Conservation (phyloP, 2,113 vertebrate genomes). For the Mormyrus lacerda region DNA sequence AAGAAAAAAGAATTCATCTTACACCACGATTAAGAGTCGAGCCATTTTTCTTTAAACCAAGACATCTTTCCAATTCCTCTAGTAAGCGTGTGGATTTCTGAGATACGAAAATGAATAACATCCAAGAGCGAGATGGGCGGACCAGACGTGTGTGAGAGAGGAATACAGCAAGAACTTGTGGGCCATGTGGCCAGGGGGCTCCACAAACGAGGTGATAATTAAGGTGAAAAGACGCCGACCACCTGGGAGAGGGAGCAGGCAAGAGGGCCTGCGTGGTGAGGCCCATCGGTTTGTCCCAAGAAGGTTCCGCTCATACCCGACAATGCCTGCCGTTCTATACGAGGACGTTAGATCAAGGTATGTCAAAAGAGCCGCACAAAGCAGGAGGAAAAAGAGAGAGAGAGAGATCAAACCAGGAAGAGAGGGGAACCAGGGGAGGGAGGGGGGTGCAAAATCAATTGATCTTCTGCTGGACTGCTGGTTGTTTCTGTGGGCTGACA, state of each 20-base stretch:
- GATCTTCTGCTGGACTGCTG: slow-evolving; percentile 29
- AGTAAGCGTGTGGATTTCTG: not conserved
- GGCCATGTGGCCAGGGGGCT: not conserved
- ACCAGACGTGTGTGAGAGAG: not conserved
- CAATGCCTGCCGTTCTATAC: slow-evolving; percentile 28
- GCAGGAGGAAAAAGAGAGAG: not conserved
- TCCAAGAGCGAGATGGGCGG: not conserved
- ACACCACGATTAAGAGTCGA: not conserved
- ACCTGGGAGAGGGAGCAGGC: slow-evolving; percentile 20
- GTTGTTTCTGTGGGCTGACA: slow-evolving; percentile 37
- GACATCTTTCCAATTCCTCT: not conserved
- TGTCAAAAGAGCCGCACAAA: slow-evolving; percentile 38
- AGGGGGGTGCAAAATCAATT: slow-evolving; percentile 28
- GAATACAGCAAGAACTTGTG: not conserved
- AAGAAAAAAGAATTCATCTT: not conserved
- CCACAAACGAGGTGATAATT: slow-evolving; percentile 6
- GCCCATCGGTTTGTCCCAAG: slow-evolving; percentile 20
- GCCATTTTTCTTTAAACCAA: not conserved
- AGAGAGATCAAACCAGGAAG: slow-evolving; percentile 30
- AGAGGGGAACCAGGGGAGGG: slow-evolving; percentile 14
- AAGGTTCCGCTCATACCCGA: slow-evolving; percentile 22
- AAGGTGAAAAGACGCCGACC: slow-evolving; percentile 9
- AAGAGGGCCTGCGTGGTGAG: slow-evolving; percentile 4
- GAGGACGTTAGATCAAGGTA: slow-evolving; percentile 35
- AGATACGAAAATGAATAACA: not conserved